A percentile compares a stretch with the other conserved stretches of the same genome.
phyloP scores from a whole-genome alignment of 1,140 invertebrate genomes.

The Ceratoteleas bidentatus region DNA sequence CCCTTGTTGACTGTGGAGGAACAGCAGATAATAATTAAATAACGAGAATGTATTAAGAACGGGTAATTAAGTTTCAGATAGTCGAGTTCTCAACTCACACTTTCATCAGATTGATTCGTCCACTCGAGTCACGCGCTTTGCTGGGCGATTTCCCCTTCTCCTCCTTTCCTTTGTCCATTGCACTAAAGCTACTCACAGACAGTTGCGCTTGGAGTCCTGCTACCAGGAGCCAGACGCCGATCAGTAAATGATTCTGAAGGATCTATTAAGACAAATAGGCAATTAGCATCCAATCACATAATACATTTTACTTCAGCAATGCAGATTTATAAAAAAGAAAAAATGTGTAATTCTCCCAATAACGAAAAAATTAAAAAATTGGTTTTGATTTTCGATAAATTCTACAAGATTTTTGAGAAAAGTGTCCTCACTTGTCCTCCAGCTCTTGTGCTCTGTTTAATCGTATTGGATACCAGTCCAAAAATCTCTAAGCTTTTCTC shows the following conservation, averaged over 20 bases:
- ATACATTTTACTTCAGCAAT: too few relatives aligned
- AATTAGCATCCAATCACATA: not conserved
- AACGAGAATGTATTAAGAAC: too few relatives aligned
- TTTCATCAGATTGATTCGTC: conserved; percentile 85
- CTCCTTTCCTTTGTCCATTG: conserved; percentile 83
- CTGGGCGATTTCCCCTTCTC: conserved; percentile 86
- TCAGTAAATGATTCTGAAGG: conserved; percentile 93
- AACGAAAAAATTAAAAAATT: too few relatives aligned
- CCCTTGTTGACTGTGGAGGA: conserved; percentile 84
- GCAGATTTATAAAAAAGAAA: too few relatives aligned
- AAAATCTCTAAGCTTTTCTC: conserved; percentile 91
- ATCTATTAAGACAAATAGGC: conserved; percentile 80
- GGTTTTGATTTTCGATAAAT: too few relatives aligned
- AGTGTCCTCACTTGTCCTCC: conserved; percentile 91
- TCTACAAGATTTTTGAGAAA: too few relatives aligned
- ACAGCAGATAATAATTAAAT: too few relatives aligned
- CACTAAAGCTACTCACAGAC: conserved; percentile 82
- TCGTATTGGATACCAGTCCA: conserved; percentile 88
- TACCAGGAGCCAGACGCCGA: conserved; percentile 92
- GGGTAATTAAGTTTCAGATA: too few relatives aligned
- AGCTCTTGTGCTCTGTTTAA: conserved; percentile 91
- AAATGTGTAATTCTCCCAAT: too few relatives aligned
- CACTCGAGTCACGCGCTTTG: conserved; percentile 83
- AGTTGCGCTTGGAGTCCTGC: conserved; percentile 90
- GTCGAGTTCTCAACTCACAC: conserved; percentile 80